These are phyloP conservation scores for Sylvicola cinctus DNA, from an alignment of 2,888 invertebrate genomes.

Conservation along the genomic window DNA sequence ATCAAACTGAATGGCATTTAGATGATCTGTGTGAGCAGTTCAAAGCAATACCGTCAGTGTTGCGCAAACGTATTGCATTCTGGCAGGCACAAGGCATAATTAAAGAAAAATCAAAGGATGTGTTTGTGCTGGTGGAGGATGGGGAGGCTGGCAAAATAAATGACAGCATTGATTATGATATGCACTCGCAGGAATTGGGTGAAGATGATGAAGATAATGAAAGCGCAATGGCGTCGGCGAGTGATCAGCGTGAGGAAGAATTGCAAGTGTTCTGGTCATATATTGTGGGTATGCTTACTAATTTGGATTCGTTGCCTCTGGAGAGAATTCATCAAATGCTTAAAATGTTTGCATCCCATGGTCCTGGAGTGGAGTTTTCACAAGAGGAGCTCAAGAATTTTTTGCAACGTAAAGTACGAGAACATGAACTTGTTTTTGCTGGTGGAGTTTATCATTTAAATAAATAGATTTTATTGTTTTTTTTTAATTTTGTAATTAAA, in stretches of 20 bases:
- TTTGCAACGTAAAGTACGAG: conserved; percentile 79
- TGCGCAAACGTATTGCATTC: conserved; percentile 72
- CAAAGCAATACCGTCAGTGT: conserved; percentile 68
- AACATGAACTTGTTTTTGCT: conserved; percentile 66
- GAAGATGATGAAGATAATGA: conserved; percentile 69
- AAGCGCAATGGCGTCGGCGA: conserved; percentile 85
- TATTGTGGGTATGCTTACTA: conserved; percentile 91
- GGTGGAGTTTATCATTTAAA: conserved; percentile 67
- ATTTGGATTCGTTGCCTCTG: conserved; percentile 74
- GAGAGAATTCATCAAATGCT: conserved; percentile 92
- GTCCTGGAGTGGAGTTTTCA: conserved; percentile 74
- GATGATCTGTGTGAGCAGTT: conserved; percentile 69
- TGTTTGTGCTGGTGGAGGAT: conserved; percentile 46
- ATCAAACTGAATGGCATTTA: conserved; percentile 71
- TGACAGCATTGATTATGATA: background rate
- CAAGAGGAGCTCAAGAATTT: conserved; percentile 73
- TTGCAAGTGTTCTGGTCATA: conserved; percentile 92
- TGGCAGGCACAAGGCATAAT: conserved; percentile 90
- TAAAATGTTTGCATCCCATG: conserved; percentile 90
- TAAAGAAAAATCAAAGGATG: conserved; percentile 51
- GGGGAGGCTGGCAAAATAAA: conserved; percentile 26
- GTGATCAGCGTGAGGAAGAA: conserved; percentile 66
- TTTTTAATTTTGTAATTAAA: background rate
- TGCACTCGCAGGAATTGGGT: background rate
- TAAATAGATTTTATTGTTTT: background rate